These are phyloP conservation scores for Lumbricus terrestris DNA, from an alignment of 2,888 invertebrate species.

Conservation along the genomic window DNA sequence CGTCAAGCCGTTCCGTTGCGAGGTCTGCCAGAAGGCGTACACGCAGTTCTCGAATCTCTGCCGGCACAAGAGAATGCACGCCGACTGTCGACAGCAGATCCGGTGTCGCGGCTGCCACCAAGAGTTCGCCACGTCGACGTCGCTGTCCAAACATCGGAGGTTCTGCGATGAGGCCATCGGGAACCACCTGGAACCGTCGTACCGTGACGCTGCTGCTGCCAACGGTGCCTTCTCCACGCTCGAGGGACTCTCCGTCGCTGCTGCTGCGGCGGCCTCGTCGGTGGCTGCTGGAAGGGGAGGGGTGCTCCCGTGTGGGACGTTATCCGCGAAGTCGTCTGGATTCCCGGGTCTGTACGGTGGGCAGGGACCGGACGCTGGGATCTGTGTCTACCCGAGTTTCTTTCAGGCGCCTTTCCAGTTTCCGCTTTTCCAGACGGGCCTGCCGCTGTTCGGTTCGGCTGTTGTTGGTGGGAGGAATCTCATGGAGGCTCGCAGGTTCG, in stretches of 20 bases:
- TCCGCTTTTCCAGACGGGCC: neutral
- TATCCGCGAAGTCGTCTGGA: neutral
- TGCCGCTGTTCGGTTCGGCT: neutral
- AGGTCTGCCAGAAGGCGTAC: constrained; percentile 83
- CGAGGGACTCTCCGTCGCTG: neutral
- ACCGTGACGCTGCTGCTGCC: too few relatives aligned
- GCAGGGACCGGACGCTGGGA: neutral
- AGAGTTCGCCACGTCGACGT: constrained; percentile 85
- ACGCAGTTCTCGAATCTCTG: constrained; percentile 99
- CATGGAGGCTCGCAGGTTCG: neutral
- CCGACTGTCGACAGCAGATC: constrained; percentile 84
- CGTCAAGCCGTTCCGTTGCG: constrained; percentile 89
- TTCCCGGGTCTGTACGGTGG: neutral
- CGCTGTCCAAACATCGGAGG: constrained; percentile 90
- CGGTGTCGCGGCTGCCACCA: constrained; percentile 93
- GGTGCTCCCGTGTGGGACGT: neutral
- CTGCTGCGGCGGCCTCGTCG: too few relatives aligned
- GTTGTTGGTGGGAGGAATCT: neutral
- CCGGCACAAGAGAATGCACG: constrained; percentile 98
- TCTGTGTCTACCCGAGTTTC: neutral
- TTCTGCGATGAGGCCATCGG: constrained; percentile 74
- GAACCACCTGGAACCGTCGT: neutral
- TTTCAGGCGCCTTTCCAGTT: constrained; percentile 5
- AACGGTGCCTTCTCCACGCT: neutral
- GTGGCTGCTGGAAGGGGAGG: neutral